phyloP scores from a whole-genome alignment of 2,113 vertebrate species.

The Chloroceryle aenea region DNA sequence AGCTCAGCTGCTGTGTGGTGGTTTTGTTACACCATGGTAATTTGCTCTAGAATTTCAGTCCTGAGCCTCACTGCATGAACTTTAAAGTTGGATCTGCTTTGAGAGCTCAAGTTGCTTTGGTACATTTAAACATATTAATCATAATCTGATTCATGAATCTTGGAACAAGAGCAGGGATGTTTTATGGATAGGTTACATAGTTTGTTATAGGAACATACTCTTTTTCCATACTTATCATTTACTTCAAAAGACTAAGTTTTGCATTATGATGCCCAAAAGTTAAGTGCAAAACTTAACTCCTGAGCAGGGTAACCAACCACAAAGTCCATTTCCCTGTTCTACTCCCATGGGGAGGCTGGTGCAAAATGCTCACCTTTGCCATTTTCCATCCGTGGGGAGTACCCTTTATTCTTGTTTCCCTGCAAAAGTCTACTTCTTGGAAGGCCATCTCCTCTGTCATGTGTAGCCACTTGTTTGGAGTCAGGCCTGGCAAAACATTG shows the following conservation, averaged over 20 bases:
- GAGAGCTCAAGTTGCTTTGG: not conserved
- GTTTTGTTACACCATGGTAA: not conserved
- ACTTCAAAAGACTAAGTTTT: not conserved
- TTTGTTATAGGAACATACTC: not conserved
- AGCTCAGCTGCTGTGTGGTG: not conserved
- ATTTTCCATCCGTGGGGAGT: not conserved
- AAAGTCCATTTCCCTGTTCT: not conserved
- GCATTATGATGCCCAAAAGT: not conserved
- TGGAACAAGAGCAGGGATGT: not conserved
- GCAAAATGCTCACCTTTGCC: not conserved
- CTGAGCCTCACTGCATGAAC: not conserved
- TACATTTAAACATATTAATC: not conserved
- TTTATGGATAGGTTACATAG: not conserved
- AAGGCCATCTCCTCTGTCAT: not conserved
- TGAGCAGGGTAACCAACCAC: not conserved
- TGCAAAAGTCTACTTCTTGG: not conserved
- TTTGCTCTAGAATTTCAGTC: not conserved
- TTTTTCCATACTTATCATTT: not conserved
- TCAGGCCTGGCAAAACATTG: not conserved
- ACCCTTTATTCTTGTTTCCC: not conserved
- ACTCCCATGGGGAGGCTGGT: not conserved
- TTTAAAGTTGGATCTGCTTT: not conserved
- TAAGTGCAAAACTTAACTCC: not conserved
- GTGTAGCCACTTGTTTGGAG: not conserved
- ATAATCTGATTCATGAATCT: not conserved